A percentile compares a stretch with the other conserved stretches of the same genome.
phyloP scores from a whole-genome alignment of 1,140 invertebrate species.

The Trachymyrmex cornetzi region DNA sequence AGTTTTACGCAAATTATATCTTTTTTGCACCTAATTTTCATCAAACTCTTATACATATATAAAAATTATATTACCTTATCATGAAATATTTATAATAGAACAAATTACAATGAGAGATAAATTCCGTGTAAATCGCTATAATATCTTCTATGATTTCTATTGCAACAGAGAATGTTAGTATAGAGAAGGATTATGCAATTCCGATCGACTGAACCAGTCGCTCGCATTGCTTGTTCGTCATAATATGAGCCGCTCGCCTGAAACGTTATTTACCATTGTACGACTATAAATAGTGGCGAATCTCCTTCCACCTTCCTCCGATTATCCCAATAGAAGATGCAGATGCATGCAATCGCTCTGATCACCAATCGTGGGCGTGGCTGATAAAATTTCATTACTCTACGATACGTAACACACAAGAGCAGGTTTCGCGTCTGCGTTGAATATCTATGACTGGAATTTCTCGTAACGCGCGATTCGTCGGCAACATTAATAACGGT shows the following conservation, averaged over 20 bases:
- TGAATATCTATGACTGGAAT: constrained; percentile 57
- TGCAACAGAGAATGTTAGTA: constrained; percentile 3
- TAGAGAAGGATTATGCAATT: constrained; percentile 52
- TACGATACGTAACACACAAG: constrained; percentile 47
- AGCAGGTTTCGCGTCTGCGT: constrained; percentile 64
- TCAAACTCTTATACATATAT: neutral
- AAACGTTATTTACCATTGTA: constrained; percentile 51
- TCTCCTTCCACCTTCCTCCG: constrained; percentile 16
- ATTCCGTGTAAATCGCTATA: neutral
- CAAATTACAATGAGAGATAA: neutral
- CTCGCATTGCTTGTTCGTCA: constrained; percentile 34
- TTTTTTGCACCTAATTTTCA: neutral
- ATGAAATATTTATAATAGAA: constrained; percentile 9
- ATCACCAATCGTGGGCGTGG: constrained; percentile 55
- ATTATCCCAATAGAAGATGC: constrained; percentile 39
- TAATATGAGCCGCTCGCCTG: neutral
- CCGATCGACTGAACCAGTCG: constrained; percentile 34
- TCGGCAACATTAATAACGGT: constrained; percentile 72
- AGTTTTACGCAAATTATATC: neutral
- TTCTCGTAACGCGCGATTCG: constrained; percentile 67
- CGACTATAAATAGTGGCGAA: constrained; percentile 36
- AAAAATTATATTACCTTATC: neutral
- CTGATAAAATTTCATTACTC: constrained; percentile 71
- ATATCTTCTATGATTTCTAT: constrained; percentile 29
- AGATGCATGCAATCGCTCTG: constrained; percentile 42